Evolutionary conservation across 2,888 invertebrate species (phyloP).

Genomic region (Drosophila fungiperda): DNA sequence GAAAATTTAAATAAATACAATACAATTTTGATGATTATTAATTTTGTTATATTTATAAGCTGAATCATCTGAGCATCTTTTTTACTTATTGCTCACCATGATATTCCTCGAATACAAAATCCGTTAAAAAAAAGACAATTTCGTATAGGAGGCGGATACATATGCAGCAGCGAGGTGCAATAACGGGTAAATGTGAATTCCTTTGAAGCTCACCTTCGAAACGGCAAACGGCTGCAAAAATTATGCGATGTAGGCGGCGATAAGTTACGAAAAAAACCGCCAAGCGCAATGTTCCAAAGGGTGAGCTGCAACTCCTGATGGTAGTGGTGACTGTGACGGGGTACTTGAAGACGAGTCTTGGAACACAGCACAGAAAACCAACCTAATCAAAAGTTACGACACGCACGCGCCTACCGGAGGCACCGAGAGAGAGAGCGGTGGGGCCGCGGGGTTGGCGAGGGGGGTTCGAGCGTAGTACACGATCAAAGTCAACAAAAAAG

Average conservation of each 20-base stretch:
- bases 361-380: constrained; percentile 34
- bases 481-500: constrained; percentile 65
- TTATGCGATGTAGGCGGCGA: constrained; percentile 74
- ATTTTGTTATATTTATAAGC: neutral
- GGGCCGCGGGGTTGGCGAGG: neutral
- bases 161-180: constrained; percentile 24
- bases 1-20: neutral
- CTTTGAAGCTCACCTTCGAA: constrained; percentile 59
- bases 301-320: constrained; percentile 48
- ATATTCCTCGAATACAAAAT: constrained; percentile 21
- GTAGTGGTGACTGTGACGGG: constrained; percentile 13
- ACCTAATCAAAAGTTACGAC: constrained; percentile 80
- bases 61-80: neutral
- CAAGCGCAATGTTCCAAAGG: constrained; percentile 58
- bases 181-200: constrained; percentile 45
- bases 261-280: constrained; percentile 66
- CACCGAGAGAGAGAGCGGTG: neutral
- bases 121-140: constrained; percentile 16
- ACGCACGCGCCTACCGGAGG: constrained; percentile 68
- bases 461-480: constrained; percentile 40
- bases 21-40: neutral
- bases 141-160: neutral
- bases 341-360: constrained; percentile 51
- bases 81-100: neutral
- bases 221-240: constrained; percentile 38